Base-by-base conservation (phyloP, 2,888 invertebrate genomes). In the Willowsia nigromaculata region DNA sequence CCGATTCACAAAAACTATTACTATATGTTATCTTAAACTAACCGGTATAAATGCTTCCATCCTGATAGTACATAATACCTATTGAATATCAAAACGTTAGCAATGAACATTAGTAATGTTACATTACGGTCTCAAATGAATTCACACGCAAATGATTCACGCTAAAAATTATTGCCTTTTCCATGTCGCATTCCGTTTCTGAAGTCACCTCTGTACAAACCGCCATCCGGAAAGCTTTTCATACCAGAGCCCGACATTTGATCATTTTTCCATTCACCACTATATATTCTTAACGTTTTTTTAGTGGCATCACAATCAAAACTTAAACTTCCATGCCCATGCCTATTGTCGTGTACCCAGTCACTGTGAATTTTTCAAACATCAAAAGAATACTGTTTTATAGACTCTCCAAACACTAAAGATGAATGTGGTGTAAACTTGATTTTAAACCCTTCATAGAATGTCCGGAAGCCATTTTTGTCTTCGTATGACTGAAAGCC, bases 141-240 rank as follows among this genome's bases (percentile, higher is more conserved):
- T n/a, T n/a, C n/a, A n/a, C n/a, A n/a, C n/a, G n/a, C n/a, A n/a
- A n/a, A n/a, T n/a, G n/a, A n/a, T n/a, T n/a, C 15, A 80, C 15
- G 22, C 30, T 53, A 53, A 53, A 59, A 56, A 4, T 18, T 4
- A 40, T 37, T 89, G 18, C 92, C 92, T 62, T 88, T 84, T 33
- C 92, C 92, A 83, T 95, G 94, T 93, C 95, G 96, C 84, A 94
- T 92, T 91, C 95, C 95, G 6, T 94, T 93, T 43, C 94, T 93
- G 95, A 96, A 96, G 87, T 95, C 93, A 0, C 96, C 96, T 94
- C 96, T 96, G 93, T 96, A 96, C 74, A 96, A 94, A 92, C 96
- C 95, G 2, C 95, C 95, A 93, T 96, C 95, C 56, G 93, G 76
- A 74, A 90, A 92, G 18, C 89, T 83, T 84, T 91, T 91, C 40